These are phyloP conservation scores for Somateria mollissima DNA, from an alignment of 2,797 vertebrate genomes.

Conservation along the genomic window DNA sequence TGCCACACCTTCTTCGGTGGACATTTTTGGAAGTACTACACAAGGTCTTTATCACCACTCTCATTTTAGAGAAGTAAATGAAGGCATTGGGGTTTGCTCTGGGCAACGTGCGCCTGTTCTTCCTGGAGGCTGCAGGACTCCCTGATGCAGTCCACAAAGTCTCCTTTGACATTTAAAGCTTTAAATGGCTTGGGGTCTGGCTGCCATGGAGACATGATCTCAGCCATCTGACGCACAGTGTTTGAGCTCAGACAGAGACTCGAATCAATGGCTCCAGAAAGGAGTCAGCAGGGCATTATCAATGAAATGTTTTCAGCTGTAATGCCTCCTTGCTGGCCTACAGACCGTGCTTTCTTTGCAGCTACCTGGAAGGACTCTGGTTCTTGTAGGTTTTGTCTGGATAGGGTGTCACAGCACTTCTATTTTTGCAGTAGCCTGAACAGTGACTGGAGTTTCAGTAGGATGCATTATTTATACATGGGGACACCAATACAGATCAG, in stretches of 20 bases:
- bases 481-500: background rate
- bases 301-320: background rate
- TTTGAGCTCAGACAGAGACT: background rate
- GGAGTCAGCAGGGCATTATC: background rate
- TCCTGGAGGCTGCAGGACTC: background rate
- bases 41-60: background rate
- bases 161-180: conserved; percentile 15
- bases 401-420: background rate
- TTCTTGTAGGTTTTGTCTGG: background rate
- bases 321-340: background rate
- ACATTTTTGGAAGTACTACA: background rate
- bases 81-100: background rate
- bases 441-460: background rate
- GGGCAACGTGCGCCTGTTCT: background rate
- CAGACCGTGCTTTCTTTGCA: background rate
- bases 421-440: background rate
- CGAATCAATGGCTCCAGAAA: background rate
- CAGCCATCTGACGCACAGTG: background rate
- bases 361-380: background rate
- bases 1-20: background rate
- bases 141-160: background rate
- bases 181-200: conserved; percentile 6
- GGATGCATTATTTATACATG: background rate
- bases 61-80: background rate
- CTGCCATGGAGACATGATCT: conserved; percentile 1